Evolutionary conservation across 2,797 vertebrate genomes (phyloP), one percentile per base, ranked within the genome.

Genomic region (Holocentrus rufus): DNA sequence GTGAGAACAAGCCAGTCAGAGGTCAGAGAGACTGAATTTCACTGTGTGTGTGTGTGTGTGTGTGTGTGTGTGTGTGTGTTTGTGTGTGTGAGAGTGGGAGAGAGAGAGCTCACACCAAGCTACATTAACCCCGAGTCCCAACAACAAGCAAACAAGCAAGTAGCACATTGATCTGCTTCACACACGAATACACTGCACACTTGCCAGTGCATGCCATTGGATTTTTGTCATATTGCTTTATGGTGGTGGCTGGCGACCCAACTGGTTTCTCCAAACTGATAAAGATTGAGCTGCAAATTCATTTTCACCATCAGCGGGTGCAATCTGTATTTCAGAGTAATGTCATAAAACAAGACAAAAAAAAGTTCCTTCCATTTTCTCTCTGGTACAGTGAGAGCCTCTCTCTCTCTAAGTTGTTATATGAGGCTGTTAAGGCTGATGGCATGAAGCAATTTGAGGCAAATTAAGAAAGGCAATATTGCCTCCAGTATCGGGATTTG

Each of bases 21-120:
- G 77, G 79, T 76, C 78, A 85, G 27, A 63, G 53, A 18, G 69
- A 64, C 79, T 58, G 54, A 78, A 57, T 76, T 83, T 80, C 63
- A 66, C 50, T 20, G 1, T 0, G 7, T 13, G 9, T 65, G 22
- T 60, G 13, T 53, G 18, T 63, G 22, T 61, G 71, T 36, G 56
- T 39, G 22, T 27, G 25, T 27, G 25, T 27, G 25, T 27, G 25
- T 20, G 18, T 63, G 22, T 61, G 71, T 27, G 25, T 27, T 2
- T 27, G 25, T 27, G 25, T 20, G 18, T 63, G 22, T 61, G 71
- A 30, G 31, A 34, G 31, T 34, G 31, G 7, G 31, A 34, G 31
- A 34, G 7, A 34, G 5, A 34, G 31, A 34, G 31, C 31, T 34
- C 7, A 34, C 34, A n/a, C 31, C 0, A 0, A 50, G 60, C 44